These are phyloP conservation scores for Andrena bicolor DNA, from an alignment of 2,888 invertebrate species.

Conservation along the genomic window DNA sequence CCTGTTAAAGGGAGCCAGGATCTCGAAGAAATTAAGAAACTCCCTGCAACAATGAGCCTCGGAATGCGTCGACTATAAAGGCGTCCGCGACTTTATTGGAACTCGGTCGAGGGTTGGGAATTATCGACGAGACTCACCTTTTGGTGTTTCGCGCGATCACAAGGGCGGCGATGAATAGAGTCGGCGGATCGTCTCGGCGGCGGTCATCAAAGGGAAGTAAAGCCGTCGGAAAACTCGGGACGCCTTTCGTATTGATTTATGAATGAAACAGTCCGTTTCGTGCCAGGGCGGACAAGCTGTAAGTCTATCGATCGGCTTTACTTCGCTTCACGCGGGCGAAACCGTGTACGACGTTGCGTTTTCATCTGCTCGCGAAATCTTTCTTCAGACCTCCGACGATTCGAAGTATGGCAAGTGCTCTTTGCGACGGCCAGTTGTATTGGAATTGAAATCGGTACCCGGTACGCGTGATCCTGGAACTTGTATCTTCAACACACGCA, in stretches of 20 bases:
- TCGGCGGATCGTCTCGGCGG: neutral
- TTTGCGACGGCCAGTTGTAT: conserved; percentile 10
- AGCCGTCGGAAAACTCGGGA: conserved; percentile 13
- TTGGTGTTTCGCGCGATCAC: conserved; percentile 22
- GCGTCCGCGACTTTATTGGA: conserved; percentile 29
- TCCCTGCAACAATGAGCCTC: neutral
- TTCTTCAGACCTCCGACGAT: neutral
- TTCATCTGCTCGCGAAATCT: conserved; percentile 4
- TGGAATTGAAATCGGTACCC: no score
- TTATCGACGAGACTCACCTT: conserved; percentile 30
- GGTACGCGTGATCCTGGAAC: no score
- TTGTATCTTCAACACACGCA: no score
- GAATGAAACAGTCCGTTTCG: neutral
- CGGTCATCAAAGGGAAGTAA: conserved; percentile 36
- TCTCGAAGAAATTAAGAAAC: conserved; percentile 9
- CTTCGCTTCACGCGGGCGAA: conserved; percentile 23
- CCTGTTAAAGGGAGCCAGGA: neutral
- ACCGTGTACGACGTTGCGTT: neutral
- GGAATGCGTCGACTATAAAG: conserved; percentile 14
- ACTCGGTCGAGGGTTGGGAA: conserved; percentile 8
- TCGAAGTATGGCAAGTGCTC: neutral
- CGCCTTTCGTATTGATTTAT: conserved; percentile 34
- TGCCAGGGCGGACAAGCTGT: neutral
- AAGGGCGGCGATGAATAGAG: neutral
- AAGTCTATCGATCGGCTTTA: conserved; percentile 44